A percentile compares a stretch with the other conserved stretches of the same genome.
phyloP scores from a whole-genome alignment of 1,140 invertebrate genomes.

The Ceratina calcarata region DNA sequence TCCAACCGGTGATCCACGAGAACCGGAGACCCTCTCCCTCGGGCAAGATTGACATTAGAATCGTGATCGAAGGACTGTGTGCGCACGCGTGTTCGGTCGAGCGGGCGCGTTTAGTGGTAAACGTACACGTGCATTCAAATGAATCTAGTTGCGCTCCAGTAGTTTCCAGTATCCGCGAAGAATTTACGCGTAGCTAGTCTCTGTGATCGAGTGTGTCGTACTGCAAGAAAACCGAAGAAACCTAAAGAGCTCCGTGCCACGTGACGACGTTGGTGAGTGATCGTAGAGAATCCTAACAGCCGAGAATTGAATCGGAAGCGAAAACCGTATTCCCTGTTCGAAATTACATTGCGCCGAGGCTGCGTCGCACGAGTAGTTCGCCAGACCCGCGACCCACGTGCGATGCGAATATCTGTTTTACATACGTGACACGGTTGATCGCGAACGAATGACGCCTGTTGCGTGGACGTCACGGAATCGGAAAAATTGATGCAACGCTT shows the following conservation, averaged over 20 bases:
- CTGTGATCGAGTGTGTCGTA: background rate
- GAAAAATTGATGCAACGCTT: conserved; percentile 6
- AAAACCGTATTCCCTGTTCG: background rate
- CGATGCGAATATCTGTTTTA: conserved; percentile 33
- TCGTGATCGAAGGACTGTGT: conserved; percentile 13
- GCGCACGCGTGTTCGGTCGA: conserved; percentile 32
- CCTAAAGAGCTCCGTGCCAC: background rate
- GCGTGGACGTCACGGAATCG: conserved; percentile 16
- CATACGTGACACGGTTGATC: conserved; percentile 29
- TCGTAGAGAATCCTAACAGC: too few species aligned
- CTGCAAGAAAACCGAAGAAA: background rate
- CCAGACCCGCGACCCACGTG: conserved; percentile 21
- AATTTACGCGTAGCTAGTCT: conserved; percentile 8
- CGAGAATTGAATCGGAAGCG: background rate
- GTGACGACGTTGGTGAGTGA: conserved; percentile 22
- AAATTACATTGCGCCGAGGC: too few species aligned
- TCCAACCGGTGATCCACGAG: conserved; percentile 1
- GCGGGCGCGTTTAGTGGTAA: conserved; percentile 30
- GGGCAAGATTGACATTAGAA: conserved; percentile 22
- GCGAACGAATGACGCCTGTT: background rate
- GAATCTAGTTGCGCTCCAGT: conserved; percentile 42
- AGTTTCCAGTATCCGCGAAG: conserved; percentile 45
- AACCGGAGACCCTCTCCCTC: conserved; percentile 8
- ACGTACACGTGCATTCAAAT: conserved; percentile 50
- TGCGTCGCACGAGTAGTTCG: too few species aligned